Evolutionary conservation across 2,113 vertebrate species (phyloP).

Genomic region (Atractosteus spatula): DNA sequence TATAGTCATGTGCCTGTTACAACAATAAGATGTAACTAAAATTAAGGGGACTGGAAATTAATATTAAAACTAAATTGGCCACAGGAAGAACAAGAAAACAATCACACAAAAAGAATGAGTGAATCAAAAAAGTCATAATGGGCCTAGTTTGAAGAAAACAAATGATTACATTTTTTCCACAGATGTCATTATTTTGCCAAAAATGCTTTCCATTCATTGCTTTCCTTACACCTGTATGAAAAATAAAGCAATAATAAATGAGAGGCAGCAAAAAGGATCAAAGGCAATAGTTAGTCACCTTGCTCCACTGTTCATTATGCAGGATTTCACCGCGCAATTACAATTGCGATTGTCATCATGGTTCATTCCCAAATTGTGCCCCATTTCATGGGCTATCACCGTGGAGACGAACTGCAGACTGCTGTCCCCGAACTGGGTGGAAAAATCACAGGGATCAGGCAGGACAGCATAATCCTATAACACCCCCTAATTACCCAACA

Average conservation of each 20-base stretch:
- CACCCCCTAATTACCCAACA: not conserved
- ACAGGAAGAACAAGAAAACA: no score
- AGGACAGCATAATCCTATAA: not conserved
- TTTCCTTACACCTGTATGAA: not conserved
- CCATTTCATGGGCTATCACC: constrained; percentile 82
- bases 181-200: no score
- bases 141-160: no score
- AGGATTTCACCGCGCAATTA: constrained; percentile 68
- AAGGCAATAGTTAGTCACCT: no score
- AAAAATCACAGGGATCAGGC: constrained; percentile 12
- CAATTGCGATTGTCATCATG: constrained; percentile 57
- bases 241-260: not conserved
- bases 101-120: no score
- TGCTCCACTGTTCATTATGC: constrained; percentile 51
- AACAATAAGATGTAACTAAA: no score
- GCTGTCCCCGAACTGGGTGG: constrained; percentile 48
- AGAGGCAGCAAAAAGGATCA: not conserved
- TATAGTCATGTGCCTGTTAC: no score
- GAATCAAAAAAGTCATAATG: no score
- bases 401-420: constrained; percentile 52
- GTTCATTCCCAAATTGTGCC: constrained; percentile 82
- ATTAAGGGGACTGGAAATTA: no score
- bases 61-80: no score
- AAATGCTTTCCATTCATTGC: no score
- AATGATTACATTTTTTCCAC: no score